Evolutionary conservation across 2,113 vertebrate species (phyloP).

Genomic region (Chionis minor): DNA sequence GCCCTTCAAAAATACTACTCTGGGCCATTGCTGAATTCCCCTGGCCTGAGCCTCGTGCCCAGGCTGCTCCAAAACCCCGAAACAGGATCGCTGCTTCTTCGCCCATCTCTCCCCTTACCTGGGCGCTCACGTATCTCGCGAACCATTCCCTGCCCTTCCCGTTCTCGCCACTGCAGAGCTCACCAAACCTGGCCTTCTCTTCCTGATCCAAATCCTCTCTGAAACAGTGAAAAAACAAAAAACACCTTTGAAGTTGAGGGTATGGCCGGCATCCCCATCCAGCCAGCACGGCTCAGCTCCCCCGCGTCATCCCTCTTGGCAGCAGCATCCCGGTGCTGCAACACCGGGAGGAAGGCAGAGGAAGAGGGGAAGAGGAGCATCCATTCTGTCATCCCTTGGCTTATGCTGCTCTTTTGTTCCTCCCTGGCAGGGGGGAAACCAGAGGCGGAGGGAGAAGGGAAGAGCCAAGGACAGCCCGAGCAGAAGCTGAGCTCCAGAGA

Average conservation of each 20-base stretch:
- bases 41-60: not conserved
- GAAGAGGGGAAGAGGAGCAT: not conserved
- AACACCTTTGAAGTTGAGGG: not conserved
- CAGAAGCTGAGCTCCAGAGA: constrained; percentile 11
- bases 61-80: not conserved
- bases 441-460: not conserved
- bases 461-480: not conserved
- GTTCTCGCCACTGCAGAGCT: constrained; percentile 87
- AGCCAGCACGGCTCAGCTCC: not conserved
- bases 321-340: accelerated
- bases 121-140: constrained; percentile 89
- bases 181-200: constrained; percentile 92
- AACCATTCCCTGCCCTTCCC: constrained; percentile 97
- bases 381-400: not conserved
- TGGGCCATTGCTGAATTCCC: not conserved
- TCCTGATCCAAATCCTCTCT: constrained; percentile 94
- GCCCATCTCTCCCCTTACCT: constrained; percentile 73
- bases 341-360: not conserved
- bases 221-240: not conserved
- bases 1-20: not conserved
- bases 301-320: accelerated
- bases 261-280: accelerated
- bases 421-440: not conserved
- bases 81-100: not conserved
- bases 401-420: not conserved